These are phyloP conservation scores for Hippocampus abdominalis DNA, from an alignment of 2,113 vertebrate genomes.

Conservation along the genomic window DNA sequence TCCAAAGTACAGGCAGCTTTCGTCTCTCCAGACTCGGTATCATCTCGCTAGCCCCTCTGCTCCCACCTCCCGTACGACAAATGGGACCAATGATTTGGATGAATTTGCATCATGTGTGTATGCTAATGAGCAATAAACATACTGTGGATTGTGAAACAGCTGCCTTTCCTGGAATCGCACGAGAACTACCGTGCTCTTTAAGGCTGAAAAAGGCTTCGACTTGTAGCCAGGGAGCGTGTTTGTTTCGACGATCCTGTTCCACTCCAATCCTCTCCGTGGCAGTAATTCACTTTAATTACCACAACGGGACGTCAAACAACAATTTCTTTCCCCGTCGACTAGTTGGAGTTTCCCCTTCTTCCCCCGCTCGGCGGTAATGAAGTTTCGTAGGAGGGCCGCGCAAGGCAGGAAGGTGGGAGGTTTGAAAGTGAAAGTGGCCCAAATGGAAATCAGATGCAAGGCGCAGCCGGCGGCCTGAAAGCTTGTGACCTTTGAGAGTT, in stretches of 20 bases:
- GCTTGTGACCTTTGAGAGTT: slow-evolving; percentile 64
- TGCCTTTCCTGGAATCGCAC: not conserved
- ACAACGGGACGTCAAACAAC: not conserved
- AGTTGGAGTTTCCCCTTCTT: not conserved
- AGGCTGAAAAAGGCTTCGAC: not conserved
- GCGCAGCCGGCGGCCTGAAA: slow-evolving; percentile 56
- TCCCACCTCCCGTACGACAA: no score
- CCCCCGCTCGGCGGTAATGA: slow-evolving; percentile 7
- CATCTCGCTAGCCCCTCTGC: no score
- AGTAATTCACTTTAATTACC: not conserved
- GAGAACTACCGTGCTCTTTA: not conserved
- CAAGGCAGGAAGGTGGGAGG: slow-evolving; percentile 69
- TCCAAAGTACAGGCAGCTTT: no score
- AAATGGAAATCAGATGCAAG: slow-evolving; percentile 59
- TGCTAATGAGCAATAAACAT: no score
- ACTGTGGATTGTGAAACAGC: no score
- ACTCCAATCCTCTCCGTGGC: not conserved
- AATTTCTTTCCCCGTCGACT: not conserved
- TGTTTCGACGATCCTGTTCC: not conserved
- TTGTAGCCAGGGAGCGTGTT: not conserved
- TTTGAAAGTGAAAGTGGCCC: slow-evolving; percentile 67
- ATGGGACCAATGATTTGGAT: no score
- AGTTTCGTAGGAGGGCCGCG: slow-evolving; percentile 60
- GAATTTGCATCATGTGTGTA: no score
- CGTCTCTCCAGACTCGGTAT: no score